Conservation (phyloP, 53 echinoderm and acorn worm species). For the Actinopyga echinites region DNA sequence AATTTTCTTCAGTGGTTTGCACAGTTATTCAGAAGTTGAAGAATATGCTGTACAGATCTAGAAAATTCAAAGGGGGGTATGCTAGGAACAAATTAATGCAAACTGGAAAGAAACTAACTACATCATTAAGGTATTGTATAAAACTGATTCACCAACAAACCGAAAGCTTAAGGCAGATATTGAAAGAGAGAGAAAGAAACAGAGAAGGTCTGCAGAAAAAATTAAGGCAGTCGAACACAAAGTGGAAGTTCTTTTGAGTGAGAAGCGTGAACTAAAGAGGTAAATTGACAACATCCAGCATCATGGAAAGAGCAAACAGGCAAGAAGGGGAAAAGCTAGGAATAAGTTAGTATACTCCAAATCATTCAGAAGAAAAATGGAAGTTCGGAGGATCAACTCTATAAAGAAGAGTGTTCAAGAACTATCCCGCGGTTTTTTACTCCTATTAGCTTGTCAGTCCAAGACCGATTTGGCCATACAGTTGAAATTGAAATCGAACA, state of each 20-base stretch:
- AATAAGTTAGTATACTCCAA: conserved; percentile 16
- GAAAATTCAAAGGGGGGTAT: too few relatives aligned
- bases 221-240: not conserved
- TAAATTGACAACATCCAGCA: not conserved
- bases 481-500: not conserved
- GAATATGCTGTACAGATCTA: too few relatives aligned
- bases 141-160: not conserved
- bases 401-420: not conserved
- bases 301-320: not conserved
- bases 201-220: not conserved
- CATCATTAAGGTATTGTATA: too few relatives aligned
- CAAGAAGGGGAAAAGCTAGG: conserved; percentile 1
- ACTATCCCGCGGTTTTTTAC: not conserved
- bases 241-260: not conserved
- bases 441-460: conserved; percentile 3
- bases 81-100: too few relatives aligned
- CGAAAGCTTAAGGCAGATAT: too few relatives aligned
- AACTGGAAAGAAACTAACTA: too few relatives aligned
- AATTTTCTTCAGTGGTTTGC: not conserved
- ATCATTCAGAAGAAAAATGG: conserved; percentile 2
- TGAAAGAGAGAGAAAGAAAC: conserved; percentile 1
- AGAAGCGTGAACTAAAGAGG: not conserved
- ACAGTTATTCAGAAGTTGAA: not conserved
- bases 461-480: conserved; percentile 1
- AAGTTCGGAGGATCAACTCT: not conserved